Base-by-base conservation (phyloP, 1,140 invertebrate species). In the Yoshiicerus persimilis region DNA sequence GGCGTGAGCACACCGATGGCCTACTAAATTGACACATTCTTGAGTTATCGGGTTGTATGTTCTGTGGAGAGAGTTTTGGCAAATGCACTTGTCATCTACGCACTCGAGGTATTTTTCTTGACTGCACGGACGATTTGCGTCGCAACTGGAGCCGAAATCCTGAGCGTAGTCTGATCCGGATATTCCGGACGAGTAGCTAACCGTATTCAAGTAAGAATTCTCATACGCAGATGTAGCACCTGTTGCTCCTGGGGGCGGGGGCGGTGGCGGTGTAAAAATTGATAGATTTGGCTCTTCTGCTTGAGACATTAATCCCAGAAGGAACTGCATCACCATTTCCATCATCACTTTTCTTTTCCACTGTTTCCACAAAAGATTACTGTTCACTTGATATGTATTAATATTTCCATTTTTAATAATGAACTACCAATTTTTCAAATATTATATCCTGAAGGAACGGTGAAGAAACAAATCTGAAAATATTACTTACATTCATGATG, bases 1-100 rank as follows among this genome's bases (percentile, higher is more conserved):
- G 1, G 27, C 9, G 9, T 38, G 38, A 9, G 27, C 30, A 84
- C 88, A 88, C 0, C 36, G 27, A 11, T 85, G 38, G 20, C 85
- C 85, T 11, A 88, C 88, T 3, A 88, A 41, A 62, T 39, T 75
- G n/a, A 86, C 85, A 84, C 88, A 88, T 84, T 84, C 23, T 34
- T 41, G 47, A 23, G 13, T 4, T 20, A 20, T 1, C 6, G 10
- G 25, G 39, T 88, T 84, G 27, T 85, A 88, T 20, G 32, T 86
- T 25, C 87, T 36, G 25, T 86, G 84, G 9, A 86, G 13, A 13
- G 84, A 56, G 27, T 75, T 75, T 32, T 88, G 64, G 62, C 87
- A 88, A 32, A 41, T 36, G 66, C 87, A 88, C 84, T 80, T 56
- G 23, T 84, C 83, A 47, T 84, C 83, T 4, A 47, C 83, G 8